Evolutionary conservation across 2,888 invertebrate genomes (phyloP), one percentile per base, ranked within the genome.

Genomic region (Cynaeus angustus): DNA sequence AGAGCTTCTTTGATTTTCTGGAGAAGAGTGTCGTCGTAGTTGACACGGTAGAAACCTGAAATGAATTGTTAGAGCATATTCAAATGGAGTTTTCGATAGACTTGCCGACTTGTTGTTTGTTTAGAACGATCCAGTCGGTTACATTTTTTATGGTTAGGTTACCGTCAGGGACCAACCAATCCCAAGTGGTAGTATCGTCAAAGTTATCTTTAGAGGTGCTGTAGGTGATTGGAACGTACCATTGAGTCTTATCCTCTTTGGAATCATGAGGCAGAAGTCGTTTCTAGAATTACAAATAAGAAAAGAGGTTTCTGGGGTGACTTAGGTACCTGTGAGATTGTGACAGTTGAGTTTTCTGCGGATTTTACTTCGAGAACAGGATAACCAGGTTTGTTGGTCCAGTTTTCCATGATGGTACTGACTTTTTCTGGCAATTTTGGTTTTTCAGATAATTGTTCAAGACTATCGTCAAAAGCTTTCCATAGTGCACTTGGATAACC

Each of bases 31-130:
- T 82, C 80, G 76, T 93, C 93, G 79, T 94, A 94, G 82, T 93
- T 92, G 0, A 93, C 92, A 58, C 93, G 87, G 79, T 91, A 93
- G 78, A 88, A 83, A 88, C 93, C 93, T 33, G 33, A 4, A 6
- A 33, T 3, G 21, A 21, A 21, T 4, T 21, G 21, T 21, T 21
- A 21, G 4, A 21, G 4, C 21, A 21, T 3, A 3, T 1, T 21
- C 21, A 21, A 21, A 21, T 21, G 2, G 21, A 21, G 21, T 21
- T 21, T 21, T 1, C 21, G 21, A 21, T 21, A 4, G 4, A 41
- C 38, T 5, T 61, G 0, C 53, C 68, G n/a, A 28, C 52, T 66
- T 71, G 66, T 50, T 72, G 48, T 7, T 66, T 65, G 43, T 70
- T 67, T 21, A 72, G 43, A 72, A 73, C 12, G 33, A 69, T 62